Evolutionary conservation across 1,140 invertebrate genomes (phyloP).

Genomic region (Bombus ignitus): DNA sequence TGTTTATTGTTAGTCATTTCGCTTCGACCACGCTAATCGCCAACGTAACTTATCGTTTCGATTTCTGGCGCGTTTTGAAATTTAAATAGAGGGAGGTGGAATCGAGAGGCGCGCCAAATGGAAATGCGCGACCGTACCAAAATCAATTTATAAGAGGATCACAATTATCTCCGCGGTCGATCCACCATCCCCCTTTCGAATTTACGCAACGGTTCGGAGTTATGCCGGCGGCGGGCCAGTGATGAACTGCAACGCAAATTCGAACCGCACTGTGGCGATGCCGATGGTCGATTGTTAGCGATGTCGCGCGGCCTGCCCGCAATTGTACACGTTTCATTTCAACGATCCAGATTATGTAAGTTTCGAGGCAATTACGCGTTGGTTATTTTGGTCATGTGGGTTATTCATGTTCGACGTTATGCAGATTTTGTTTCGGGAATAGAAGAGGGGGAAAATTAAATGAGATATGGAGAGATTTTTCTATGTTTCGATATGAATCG

Average conservation of each 20-base stretch:
- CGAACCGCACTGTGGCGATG: conserved; percentile 23
- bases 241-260: conserved; percentile 39
- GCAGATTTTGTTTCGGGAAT: neutral
- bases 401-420: neutral
- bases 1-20: neutral
- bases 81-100: neutral
- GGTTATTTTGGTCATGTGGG: neutral
- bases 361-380: conserved; percentile 33
- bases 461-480: neutral
- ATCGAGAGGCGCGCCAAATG: neutral
- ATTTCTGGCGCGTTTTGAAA: neutral
- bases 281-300: conserved; percentile 20
- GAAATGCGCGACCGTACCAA: neutral
- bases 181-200: conserved; percentile 17
- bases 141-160: conserved; percentile 52
- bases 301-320: neutral
- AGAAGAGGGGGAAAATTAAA: too few species aligned
- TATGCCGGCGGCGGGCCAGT: conserved; percentile 8
- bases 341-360: conserved; percentile 36
- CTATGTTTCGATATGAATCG: too few species aligned
- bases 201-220: conserved; percentile 18
- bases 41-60: neutral
- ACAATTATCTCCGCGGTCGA: conserved; percentile 33
- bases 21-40: too few species aligned
- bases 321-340: conserved; percentile 39